Evolutionary conservation across 2,113 vertebrate species (phyloP).

Genomic region (Charina bottae): DNA sequence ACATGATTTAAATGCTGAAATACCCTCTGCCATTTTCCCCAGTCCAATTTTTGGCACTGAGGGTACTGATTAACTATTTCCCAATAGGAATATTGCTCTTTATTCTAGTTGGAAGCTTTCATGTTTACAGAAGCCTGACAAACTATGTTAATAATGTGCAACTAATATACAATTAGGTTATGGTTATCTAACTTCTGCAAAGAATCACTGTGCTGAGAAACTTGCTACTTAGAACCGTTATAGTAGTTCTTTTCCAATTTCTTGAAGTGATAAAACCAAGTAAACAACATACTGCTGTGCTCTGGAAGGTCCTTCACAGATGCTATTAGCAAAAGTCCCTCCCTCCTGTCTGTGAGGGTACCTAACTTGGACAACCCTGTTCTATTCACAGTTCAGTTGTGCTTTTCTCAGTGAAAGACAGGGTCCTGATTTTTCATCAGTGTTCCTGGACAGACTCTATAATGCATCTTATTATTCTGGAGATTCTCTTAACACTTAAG

Average conservation of each 20-base stretch:
- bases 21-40: neutral
- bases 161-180: neutral
- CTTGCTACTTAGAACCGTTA: neutral
- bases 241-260: neutral
- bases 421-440: neutral
- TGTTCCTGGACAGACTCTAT: neutral
- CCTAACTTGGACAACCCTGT: too few relatives aligned
- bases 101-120: neutral
- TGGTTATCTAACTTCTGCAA: neutral
- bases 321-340: neutral
- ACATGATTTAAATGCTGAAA: neutral
- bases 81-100: neutral
- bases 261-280: neutral
- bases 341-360: neutral
- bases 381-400: neutral
- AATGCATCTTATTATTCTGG: neutral
- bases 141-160: neutral
- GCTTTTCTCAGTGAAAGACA: neutral
- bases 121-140: neutral
- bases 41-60: neutral
- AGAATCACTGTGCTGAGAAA: neutral
- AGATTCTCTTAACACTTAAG: neutral
- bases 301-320: neutral
- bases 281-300: neutral
- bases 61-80: neutral